These are phyloP conservation scores for Pica pica DNA, from an alignment of 2,113 vertebrate genomes.

Conservation along the genomic window DNA sequence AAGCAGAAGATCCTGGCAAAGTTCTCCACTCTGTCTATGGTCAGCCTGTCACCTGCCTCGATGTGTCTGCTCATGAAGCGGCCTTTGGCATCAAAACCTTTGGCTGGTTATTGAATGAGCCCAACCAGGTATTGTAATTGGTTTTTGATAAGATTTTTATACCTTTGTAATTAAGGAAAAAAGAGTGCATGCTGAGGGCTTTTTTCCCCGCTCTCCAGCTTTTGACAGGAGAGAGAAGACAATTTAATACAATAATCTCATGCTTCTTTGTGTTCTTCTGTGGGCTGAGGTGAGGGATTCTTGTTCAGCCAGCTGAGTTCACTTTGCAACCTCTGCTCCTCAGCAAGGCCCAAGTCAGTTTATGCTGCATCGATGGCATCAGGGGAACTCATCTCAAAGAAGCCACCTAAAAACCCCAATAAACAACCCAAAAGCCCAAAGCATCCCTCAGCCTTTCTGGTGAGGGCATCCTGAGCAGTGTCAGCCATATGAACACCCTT, in stretches of 20 bases:
- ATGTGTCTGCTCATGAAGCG: constrained; percentile 75
- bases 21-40: constrained; percentile 86
- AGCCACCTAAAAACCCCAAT: neutral
- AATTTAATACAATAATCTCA: neutral
- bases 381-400: neutral
- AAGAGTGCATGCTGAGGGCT: neutral
- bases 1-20: constrained; percentile 69
- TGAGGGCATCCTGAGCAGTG: neutral
- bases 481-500: accelerated
- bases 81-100: constrained; percentile 88
- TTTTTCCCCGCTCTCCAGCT: neutral
- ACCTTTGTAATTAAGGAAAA: neutral
- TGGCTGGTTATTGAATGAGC: constrained; percentile 87
- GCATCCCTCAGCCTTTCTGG: neutral
- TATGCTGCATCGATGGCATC: neutral
- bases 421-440: neutral
- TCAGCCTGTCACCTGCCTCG: constrained; percentile 89
- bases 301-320: neutral
- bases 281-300: neutral
- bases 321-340: neutral
- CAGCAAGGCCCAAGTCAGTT: neutral
- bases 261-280: neutral
- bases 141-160: neutral
- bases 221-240: neutral
- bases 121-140: constrained; percentile 85